Conservation (phyloP, 1,140 invertebrate genomes). For the Penaeus chinensis region DNA sequence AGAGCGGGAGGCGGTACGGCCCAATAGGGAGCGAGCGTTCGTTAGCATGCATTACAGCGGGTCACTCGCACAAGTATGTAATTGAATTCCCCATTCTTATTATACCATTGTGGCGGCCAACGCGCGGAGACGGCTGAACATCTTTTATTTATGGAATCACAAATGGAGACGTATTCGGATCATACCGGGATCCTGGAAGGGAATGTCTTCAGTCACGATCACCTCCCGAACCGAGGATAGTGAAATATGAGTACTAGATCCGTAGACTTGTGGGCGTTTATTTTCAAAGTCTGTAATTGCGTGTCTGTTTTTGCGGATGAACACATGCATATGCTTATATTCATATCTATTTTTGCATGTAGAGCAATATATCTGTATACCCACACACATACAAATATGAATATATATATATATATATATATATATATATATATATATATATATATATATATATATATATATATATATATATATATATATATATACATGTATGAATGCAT, state of each 20-base stretch:
- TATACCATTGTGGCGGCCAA: constrained; percentile 52
- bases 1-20: constrained; percentile 28
- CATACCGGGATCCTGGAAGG: background rate
- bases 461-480: too few species aligned
- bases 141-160: constrained; percentile 61
- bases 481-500: too few species aligned
- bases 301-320: too few species aligned
- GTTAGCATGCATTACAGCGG: constrained; percentile 61
- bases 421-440: too few species aligned
- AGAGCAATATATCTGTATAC: too few species aligned
- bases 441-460: too few species aligned
- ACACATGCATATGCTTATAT: too few species aligned
- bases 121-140: constrained; percentile 23
- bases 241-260: background rate
- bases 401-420: too few species aligned
- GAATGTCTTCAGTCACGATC: constrained; percentile 20
- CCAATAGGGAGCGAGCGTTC: constrained; percentile 54
- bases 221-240: background rate
- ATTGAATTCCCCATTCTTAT: constrained; percentile 60
- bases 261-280: too few species aligned
- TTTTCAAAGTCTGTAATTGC: too few species aligned
- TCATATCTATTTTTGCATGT: too few species aligned
- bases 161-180: constrained; percentile 54
- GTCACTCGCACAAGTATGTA: constrained; percentile 59
- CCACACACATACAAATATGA: too few species aligned